Evolutionary conservation across 2,797 vertebrate genomes (phyloP), one percentile per base, ranked within the genome.

Genomic region (Poecilia velifera): DNA sequence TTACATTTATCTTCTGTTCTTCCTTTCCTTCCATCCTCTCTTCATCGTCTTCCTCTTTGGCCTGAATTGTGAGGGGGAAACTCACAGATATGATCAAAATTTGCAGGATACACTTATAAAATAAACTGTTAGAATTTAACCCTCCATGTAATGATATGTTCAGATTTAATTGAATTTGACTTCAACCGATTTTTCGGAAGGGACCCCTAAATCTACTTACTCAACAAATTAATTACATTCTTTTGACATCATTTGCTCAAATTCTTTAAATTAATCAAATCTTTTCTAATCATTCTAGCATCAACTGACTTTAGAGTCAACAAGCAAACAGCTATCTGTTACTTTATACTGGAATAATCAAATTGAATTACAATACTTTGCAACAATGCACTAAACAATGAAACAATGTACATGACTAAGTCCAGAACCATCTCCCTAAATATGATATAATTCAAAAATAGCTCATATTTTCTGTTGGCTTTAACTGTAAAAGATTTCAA

Each of bases 1-100:
- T 90, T 84, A 68, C 34, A 91, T 90, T 84, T 73, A 74, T 85
- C 70, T 76, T 81, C 87, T 78, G 78, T 83, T 62, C 59, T 13
- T 43, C 28, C 62, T 49, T n/a, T 43, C 16, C 20, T 64, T 51
- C 53, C 45, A 6, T 39, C 28, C 62, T 51, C 28, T 45, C 25
- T 25, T 64, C 51, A 49, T 72, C 77, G 72, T 76, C 83, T 87
- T 76, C 77, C 76, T 76, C 84, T 87, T 76, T 79, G 76, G 57
- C 76, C 82, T 68, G 74, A 73, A 73, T 64, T 64, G 51, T 39
- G 22, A 2, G 7, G 64, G 13, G 39, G 70, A 73, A 78, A 45
- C 46, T 46, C n/a, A 0, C 13, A 31, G 31, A 45, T 2, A n/a
- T 18, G 13, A 46, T 59, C 3, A 0, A 22, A 22, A 13, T 22